Conservation (phyloP, 2,113 vertebrate genomes). For the Todiramphus chloris region DNA sequence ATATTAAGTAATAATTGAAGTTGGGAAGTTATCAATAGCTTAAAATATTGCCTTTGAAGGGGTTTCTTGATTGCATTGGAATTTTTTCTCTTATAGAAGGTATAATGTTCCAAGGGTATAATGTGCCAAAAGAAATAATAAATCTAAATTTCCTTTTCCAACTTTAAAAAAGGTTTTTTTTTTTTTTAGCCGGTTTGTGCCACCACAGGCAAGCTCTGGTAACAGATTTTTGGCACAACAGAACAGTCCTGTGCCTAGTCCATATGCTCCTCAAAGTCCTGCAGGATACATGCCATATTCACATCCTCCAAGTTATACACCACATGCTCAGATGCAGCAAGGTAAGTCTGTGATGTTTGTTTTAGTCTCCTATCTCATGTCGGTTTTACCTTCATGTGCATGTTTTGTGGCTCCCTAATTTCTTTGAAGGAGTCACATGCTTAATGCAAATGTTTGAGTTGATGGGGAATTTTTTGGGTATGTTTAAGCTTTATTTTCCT, state of each 20-base stretch:
- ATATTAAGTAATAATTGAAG: neutral
- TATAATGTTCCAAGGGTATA: neutral
- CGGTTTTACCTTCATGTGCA: neutral
- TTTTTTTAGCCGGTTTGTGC: slow-evolving; percentile 88
- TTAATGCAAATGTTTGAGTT: neutral
- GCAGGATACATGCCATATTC: slow-evolving; percentile 94
- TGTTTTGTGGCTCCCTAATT: neutral
- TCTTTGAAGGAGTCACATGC: neutral
- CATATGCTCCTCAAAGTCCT: slow-evolving; percentile 97
- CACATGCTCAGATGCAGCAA: slow-evolving; percentile 95
- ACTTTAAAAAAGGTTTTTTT: neutral
- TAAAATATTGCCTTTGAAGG: neutral
- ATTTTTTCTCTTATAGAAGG: neutral
- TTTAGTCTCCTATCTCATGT: neutral
- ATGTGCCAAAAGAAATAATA: neutral
- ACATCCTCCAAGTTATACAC: slow-evolving; percentile 92
- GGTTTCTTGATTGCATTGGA: neutral
- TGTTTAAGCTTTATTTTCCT: neutral
- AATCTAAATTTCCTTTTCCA: neutral
- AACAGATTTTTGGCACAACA: slow-evolving; percentile 93
- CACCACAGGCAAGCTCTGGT: slow-evolving; percentile 89
- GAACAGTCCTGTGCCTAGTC: slow-evolving; percentile 96
- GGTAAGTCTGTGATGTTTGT: slow-evolving; percentile 71
- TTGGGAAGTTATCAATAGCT: neutral
- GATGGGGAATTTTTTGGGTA: neutral